phyloP scores from a whole-genome alignment of 1,140 invertebrate species.

The Leptoteleia sp. region DNA sequence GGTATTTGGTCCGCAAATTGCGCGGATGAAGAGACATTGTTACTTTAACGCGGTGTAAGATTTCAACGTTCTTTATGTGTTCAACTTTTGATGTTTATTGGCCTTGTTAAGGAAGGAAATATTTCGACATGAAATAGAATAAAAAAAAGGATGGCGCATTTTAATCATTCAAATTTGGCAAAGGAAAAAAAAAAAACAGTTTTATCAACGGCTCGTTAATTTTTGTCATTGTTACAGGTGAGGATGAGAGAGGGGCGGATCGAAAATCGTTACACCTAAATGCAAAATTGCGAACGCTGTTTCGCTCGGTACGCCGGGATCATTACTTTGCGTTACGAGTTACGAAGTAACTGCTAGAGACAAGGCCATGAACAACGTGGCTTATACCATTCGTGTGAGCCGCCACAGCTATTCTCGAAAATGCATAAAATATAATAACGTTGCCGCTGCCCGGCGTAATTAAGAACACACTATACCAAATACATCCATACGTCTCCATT shows the following conservation, averaged over 20 bases:
- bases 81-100: no score
- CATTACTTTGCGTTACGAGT: constrained; percentile 66
- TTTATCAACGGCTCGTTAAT: no score
- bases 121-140: no score
- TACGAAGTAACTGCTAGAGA: constrained; percentile 66
- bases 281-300: constrained; percentile 53
- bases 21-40: no score
- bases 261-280: constrained; percentile 25
- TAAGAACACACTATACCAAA: constrained; percentile 52
- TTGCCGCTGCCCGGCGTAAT: constrained; percentile 46
- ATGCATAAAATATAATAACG: constrained; percentile 67
- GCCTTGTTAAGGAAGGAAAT: no score
- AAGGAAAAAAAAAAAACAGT: no score
- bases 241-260: background rate
- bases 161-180: no score
- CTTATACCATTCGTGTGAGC: constrained; percentile 60
- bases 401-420: constrained; percentile 59
- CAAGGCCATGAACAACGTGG: constrained; percentile 62
- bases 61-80: no score
- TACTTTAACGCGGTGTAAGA: no score
- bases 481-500: constrained; percentile 54
- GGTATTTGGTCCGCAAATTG: no score
- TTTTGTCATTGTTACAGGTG: no score
- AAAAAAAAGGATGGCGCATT: no score
- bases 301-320: constrained; percentile 33